Evolutionary conservation across 2,113 vertebrate genomes (phyloP).

Genomic region (Phaethon lepturus): DNA sequence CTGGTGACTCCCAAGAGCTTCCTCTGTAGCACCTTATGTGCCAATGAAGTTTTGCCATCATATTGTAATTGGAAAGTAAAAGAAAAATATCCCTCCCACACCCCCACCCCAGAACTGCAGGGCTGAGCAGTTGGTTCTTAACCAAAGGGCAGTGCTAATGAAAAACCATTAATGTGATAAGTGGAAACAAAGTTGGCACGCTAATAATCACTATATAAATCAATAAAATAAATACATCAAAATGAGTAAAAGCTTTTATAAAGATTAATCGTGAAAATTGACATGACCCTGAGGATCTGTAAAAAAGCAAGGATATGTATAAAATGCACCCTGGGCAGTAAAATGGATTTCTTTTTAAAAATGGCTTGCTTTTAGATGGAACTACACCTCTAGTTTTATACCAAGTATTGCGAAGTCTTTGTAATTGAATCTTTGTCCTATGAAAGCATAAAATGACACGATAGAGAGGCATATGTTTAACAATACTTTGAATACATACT

Average conservation of each 20-base stretch:
- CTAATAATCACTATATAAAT: background rate
- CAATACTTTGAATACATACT: background rate
- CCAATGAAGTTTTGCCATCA: background rate
- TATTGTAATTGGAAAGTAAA: background rate
- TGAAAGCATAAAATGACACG: background rate
- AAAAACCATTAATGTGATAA: slow-evolving; percentile 1
- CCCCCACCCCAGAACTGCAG: background rate
- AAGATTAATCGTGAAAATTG: slow-evolving; percentile 10
- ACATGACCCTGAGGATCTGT: background rate
- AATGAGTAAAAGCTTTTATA: background rate
- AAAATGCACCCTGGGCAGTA: background rate
- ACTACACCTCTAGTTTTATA: background rate
- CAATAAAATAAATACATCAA: slow-evolving; percentile 12
- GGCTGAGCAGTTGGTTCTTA: background rate
- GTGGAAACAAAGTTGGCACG: background rate
- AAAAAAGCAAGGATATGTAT: background rate
- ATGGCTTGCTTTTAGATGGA: background rate
- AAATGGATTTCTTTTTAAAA: background rate
- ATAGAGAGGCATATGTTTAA: background rate
- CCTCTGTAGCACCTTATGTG: background rate
- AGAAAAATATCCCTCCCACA: background rate
- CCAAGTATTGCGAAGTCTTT: background rate
- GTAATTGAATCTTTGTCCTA: slow-evolving; percentile 4
- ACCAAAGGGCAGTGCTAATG: background rate
- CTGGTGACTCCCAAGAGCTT: background rate